Percentiles rank a stretch among this genome's conserved stretches.
Conservation (phyloP, 2,113 vertebrate species). For the Vicugna pacos region DNA sequence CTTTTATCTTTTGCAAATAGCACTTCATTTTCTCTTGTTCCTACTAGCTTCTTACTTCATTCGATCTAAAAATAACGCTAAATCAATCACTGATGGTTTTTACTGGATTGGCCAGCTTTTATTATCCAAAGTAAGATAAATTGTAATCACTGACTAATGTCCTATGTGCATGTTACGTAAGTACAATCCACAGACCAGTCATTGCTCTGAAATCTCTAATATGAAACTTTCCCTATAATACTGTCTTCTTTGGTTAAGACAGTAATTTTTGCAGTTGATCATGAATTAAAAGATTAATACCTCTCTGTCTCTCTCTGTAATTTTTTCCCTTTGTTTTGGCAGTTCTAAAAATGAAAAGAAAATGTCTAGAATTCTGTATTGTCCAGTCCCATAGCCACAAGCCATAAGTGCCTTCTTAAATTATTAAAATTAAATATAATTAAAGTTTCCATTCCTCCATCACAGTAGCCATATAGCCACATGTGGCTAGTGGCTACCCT, state of each 20-base stretch:
- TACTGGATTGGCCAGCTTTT: conserved; percentile 10
- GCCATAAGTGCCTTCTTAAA: neutral
- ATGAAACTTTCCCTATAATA: neutral
- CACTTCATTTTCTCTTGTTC: neutral
- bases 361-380: neutral
- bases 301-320: neutral
- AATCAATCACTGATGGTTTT: neutral
- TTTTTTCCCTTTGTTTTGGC: neutral
- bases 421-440: conserved; percentile 38
- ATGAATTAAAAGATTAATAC: neutral
- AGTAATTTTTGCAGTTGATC: conserved; percentile 23
- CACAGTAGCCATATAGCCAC: neutral
- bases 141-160: neutral
- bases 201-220: conserved; percentile 1
- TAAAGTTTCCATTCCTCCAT: neutral
- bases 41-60: neutral
- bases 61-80: conserved; percentile 22
- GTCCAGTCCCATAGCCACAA: neutral
- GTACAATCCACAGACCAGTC: neutral
- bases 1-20: conserved; percentile 3
- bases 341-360: neutral
- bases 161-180: neutral
- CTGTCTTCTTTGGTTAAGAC: conserved; percentile 26
- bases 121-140: neutral
- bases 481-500: neutral